Evolutionary conservation across 2,797 vertebrate genomes (phyloP).

Genomic region (Nannoperca obscura): DNA sequence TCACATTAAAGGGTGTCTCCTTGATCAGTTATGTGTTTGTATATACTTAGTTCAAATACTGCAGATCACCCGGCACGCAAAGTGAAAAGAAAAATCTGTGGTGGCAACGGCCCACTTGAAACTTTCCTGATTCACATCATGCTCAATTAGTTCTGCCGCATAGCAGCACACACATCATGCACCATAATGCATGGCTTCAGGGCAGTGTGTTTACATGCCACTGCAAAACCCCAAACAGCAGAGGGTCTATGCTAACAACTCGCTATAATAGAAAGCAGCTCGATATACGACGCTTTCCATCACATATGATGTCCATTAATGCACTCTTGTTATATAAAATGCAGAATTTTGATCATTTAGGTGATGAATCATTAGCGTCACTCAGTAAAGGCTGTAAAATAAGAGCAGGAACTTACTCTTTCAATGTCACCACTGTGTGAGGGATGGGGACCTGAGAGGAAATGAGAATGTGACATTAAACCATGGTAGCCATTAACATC

Average conservation of each 20-base stretch:
- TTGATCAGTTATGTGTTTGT: constrained; percentile 2
- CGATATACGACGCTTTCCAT: constrained; percentile 2
- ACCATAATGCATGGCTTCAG: constrained; percentile 75
- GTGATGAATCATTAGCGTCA: not conserved
- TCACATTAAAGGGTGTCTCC: constrained; percentile 40
- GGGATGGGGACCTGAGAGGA: constrained; percentile 82
- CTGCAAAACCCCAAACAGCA: constrained; percentile 74
- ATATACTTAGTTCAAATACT: constrained; percentile 29
- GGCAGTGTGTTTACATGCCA: constrained; percentile 69
- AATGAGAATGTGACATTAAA: constrained; percentile 60
- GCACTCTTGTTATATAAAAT: constrained; percentile 24
- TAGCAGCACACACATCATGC: constrained; percentile 84
- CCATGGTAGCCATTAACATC: constrained; percentile 28
- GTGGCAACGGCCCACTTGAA: constrained; percentile 66
- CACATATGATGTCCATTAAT: constrained; percentile 25
- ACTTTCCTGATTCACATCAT: constrained; percentile 82
- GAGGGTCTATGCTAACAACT: constrained; percentile 42
- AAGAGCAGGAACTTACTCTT: constrained; percentile 81
- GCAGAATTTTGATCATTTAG: constrained; percentile 19
- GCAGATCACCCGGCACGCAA: constrained; percentile 29
- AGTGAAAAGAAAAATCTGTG: constrained; percentile 53
- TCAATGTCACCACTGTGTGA: constrained; percentile 85
- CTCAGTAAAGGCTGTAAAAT: constrained; percentile 35
- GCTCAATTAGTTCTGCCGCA: constrained; percentile 86
- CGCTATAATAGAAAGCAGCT: constrained; percentile 33